Conservation (phyloP, 2,797 vertebrate genomes). For the Yasuhikotakia modesta region DNA sequence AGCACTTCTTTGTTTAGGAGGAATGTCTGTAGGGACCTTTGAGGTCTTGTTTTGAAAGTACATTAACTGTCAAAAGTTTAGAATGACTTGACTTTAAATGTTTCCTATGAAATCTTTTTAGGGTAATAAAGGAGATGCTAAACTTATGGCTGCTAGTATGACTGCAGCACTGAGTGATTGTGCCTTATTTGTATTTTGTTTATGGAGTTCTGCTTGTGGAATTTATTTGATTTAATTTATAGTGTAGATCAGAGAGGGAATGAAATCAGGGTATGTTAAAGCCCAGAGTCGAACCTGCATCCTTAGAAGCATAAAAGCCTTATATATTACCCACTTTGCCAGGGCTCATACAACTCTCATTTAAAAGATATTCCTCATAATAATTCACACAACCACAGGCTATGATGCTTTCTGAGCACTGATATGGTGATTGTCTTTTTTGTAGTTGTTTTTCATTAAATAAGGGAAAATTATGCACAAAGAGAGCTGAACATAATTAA, state of each 20-base stretch:
- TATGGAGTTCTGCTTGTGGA: neutral
- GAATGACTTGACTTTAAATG: neutral
- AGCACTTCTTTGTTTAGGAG: conserved; percentile 3
- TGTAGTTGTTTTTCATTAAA: conserved; percentile 72
- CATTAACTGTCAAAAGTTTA: neutral
- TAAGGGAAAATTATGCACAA: conserved; percentile 78
- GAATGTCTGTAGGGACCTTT: neutral
- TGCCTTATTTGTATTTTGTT: no score
- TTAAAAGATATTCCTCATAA: conserved; percentile 31
- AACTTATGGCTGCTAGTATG: neutral
- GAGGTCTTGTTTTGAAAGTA: neutral
- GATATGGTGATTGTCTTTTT: conserved; percentile 71
- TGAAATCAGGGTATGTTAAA: neutral
- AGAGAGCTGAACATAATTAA: conserved; percentile 80
- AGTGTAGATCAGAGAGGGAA: neutral
- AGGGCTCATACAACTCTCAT: conserved; percentile 1
- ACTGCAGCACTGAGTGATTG: no score
- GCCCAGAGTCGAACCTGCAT: neutral
- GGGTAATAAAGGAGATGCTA: neutral
- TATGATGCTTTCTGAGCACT: conserved; percentile 59
- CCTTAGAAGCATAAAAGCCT: neutral
- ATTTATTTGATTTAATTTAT: neutral
- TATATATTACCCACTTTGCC: neutral
- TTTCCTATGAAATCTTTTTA: neutral
- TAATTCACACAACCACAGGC: conserved; percentile 30